Evolutionary conservation across 2,113 vertebrate species (phyloP).

Genomic region (Phalacrocorax pelagicus): DNA sequence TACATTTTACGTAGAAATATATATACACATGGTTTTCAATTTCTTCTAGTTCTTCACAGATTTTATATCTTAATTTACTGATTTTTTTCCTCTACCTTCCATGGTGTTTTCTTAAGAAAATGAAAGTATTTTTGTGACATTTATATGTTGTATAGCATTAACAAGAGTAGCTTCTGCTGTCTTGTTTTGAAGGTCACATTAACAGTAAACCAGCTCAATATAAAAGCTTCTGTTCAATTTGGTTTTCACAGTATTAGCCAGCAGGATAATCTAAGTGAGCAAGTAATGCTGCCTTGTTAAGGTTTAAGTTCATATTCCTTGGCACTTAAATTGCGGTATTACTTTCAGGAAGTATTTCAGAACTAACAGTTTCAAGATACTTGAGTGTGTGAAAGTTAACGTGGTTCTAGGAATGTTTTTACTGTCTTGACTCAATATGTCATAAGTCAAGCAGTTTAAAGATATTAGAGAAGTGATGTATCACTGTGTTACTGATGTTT

Average conservation of each 20-base stretch:
- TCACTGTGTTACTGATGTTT: not conserved
- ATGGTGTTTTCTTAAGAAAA: not conserved
- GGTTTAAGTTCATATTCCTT: constrained; percentile 33
- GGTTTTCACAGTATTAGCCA: constrained; percentile 32
- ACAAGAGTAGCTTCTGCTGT: not conserved
- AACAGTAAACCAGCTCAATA: not conserved
- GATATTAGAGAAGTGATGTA: not conserved
- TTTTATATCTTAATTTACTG: not conserved
- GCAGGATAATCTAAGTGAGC: not conserved
- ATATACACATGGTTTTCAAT: not conserved
- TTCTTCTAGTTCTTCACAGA: not conserved
- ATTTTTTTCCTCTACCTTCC: not conserved
- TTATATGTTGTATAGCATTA: not conserved
- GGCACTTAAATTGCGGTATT: constrained; percentile 2
- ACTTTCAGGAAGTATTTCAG: constrained; percentile 24
- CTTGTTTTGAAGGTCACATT: not conserved
- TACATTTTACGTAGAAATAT: not conserved
- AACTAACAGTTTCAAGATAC: constrained; percentile 15
- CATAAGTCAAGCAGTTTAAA: not conserved
- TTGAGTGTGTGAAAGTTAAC: constrained; percentile 22
- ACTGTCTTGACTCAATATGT: not conserved
- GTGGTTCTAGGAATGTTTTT: constrained; percentile 2
- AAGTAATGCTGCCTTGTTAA: constrained; percentile 44
- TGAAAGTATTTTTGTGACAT: not conserved
- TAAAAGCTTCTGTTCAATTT: constrained; percentile 1